Conservation (phyloP, 2,888 invertebrate genomes). For the Synanthedon tipuliformis region DNA sequence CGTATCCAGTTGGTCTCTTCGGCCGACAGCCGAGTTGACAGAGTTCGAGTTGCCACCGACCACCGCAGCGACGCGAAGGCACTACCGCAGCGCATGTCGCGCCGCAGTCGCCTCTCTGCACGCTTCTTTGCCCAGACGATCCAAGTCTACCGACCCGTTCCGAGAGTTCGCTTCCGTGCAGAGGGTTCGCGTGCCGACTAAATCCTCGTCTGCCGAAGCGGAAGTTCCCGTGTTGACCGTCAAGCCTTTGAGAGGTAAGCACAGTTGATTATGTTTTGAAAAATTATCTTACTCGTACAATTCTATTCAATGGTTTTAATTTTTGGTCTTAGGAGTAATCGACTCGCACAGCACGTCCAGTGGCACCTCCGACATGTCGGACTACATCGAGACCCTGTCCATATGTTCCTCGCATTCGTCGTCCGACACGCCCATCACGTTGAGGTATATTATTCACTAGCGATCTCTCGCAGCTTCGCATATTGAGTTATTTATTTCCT, state of each 20-base stretch:
- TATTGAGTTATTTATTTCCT: no score
- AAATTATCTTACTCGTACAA: no score
- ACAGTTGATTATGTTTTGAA: not conserved
- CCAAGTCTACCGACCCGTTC: slow-evolving; percentile 76
- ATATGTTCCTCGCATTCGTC: slow-evolving; percentile 85
- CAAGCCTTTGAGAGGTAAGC: slow-evolving; percentile 61
- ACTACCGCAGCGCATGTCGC: slow-evolving; percentile 69
- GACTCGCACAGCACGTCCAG: slow-evolving; percentile 84
- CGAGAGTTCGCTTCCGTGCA: slow-evolving; percentile 72
- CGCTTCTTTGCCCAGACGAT: slow-evolving; percentile 74
- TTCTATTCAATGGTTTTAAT: not conserved
- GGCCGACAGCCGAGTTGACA: slow-evolving; percentile 58
- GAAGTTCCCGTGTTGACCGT: slow-evolving; percentile 78
- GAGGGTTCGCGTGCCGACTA: slow-evolving; percentile 69
- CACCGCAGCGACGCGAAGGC: slow-evolving; percentile 61
- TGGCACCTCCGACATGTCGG: slow-evolving; percentile 89
- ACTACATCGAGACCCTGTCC: slow-evolving; percentile 86
- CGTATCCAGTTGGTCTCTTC: slow-evolving; percentile 76
- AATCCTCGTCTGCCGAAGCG: slow-evolving; percentile 81
- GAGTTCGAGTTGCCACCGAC: slow-evolving; percentile 74
- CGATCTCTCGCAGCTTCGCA: no score
- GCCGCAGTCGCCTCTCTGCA: slow-evolving; percentile 65
- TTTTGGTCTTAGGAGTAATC: slow-evolving; percentile 34
- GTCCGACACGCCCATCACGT: slow-evolving; percentile 75
- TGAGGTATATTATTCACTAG: slow-evolving; percentile 32